A percentile compares a stretch with the other conserved stretches of the same genome.
Evolutionary conservation across 2,888 invertebrate species (phyloP).

Genomic region (Corbicula japonica): DNA sequence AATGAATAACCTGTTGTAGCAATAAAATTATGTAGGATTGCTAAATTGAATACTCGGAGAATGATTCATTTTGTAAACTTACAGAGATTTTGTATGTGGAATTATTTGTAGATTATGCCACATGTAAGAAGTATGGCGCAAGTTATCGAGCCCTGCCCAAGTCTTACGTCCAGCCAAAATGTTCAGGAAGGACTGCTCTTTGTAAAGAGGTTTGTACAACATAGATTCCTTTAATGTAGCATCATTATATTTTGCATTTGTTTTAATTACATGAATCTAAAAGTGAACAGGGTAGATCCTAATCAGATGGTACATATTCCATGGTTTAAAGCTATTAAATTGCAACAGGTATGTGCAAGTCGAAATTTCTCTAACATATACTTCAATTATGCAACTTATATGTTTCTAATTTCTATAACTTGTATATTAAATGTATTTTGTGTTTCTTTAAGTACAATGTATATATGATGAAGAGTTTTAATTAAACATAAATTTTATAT

Average conservation of each 20-base stretch:
- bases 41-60: background rate
- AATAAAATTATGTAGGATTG: background rate
- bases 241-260: background rate
- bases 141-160: constrained; percentile 98
- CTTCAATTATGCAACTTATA: background rate
- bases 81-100: background rate
- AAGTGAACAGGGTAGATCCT: background rate
- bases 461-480: background rate
- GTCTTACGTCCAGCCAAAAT: constrained; percentile 91
- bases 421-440: background rate
- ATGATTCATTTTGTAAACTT: background rate
- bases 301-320: background rate
- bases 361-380: background rate
- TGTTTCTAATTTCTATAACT: background rate
- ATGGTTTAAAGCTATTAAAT: background rate
- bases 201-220: constrained; percentile 94
- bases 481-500: background rate
- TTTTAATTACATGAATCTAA: background rate
- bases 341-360: background rate
- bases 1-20: background rate
- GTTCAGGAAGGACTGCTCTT: constrained; percentile 95
- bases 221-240: too few species aligned
- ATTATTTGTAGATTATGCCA: constrained; percentile 91
- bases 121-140: constrained; percentile 97
- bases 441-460: background rate